Evolutionary conservation across 2,113 vertebrate species (phyloP).

Genomic region (Tupaia chinensis): DNA sequence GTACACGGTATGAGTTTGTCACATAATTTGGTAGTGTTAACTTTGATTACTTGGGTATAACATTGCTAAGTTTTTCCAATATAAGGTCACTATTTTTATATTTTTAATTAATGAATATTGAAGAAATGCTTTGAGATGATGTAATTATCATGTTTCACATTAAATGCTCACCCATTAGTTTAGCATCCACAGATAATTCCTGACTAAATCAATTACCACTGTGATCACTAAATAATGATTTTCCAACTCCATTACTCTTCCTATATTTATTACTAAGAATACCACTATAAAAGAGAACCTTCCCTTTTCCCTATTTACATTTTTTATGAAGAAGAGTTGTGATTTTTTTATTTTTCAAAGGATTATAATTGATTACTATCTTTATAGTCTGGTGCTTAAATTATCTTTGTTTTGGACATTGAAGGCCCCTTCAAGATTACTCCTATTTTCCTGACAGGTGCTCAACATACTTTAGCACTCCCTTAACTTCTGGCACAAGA

Average conservation of each 20-base stretch:
- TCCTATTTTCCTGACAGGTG: not conserved
- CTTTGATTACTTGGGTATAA: not conserved
- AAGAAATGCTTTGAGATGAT: not conserved
- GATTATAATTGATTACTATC: not conserved
- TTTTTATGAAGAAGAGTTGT: not conserved
- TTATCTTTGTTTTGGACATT: not conserved
- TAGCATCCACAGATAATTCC: not conserved
- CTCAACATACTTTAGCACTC: not conserved
- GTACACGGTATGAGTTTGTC: not conserved
- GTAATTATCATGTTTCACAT: not conserved
- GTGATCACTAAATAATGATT: too few relatives aligned
- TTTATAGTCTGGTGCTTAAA: not conserved
- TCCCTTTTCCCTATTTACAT: too few relatives aligned
- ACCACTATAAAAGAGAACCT: not conserved
- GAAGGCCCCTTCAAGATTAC: not conserved
- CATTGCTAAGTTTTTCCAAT: not conserved
- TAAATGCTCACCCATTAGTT: not conserved
- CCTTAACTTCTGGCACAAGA: not conserved
- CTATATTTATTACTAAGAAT: not conserved
- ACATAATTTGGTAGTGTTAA: not conserved
- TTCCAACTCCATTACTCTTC: not conserved
- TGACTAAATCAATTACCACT: not conserved
- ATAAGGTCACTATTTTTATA: not conserved
- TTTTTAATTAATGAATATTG: not conserved
- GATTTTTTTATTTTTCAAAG: not conserved